A percentile compares a stretch with the other conserved stretches of the same genome.
Conservation (phyloP, 92 coral and sea anemone species). For the Nematostella vectensis region DNA sequence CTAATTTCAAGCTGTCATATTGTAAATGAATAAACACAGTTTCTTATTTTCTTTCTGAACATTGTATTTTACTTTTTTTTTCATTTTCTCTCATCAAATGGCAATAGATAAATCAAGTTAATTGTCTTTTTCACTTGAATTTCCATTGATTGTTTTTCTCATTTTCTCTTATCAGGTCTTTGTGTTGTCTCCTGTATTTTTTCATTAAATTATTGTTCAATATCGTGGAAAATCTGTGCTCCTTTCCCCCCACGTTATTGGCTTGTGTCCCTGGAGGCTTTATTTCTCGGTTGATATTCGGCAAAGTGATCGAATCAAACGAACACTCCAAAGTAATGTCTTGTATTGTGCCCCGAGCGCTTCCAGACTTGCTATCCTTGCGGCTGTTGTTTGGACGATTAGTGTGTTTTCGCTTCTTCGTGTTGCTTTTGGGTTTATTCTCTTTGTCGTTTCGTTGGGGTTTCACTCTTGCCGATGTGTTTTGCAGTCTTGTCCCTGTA, state of each 20-base stretch:
- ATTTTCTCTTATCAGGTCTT: constrained; percentile 15
- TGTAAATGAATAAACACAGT: not conserved
- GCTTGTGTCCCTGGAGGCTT: not conserved
- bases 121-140: too few relatives aligned
- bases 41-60: not conserved
- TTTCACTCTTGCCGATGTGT: not conserved
- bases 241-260: not conserved
- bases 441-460: not conserved
- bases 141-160: not conserved
- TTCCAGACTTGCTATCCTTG: not conserved
- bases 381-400: too few relatives aligned
- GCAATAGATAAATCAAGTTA: not conserved
- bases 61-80: not conserved
- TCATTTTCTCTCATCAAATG: too few relatives aligned
- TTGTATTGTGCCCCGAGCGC: not conserved
- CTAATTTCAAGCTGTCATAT: not conserved
- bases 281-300: not conserved
- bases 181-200: constrained; percentile 33
- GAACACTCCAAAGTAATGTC: not conserved
- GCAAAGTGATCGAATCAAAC: constrained; percentile 3
- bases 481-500: constrained; percentile 8
- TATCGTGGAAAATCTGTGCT: constrained; percentile 13
- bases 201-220: constrained; percentile 26
- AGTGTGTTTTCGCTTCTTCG: not conserved
- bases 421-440: too few relatives aligned